These are phyloP conservation scores for Anabacerthia variegaticeps DNA, from an alignment of 2,797 vertebrate species.

Conservation along the genomic window DNA sequence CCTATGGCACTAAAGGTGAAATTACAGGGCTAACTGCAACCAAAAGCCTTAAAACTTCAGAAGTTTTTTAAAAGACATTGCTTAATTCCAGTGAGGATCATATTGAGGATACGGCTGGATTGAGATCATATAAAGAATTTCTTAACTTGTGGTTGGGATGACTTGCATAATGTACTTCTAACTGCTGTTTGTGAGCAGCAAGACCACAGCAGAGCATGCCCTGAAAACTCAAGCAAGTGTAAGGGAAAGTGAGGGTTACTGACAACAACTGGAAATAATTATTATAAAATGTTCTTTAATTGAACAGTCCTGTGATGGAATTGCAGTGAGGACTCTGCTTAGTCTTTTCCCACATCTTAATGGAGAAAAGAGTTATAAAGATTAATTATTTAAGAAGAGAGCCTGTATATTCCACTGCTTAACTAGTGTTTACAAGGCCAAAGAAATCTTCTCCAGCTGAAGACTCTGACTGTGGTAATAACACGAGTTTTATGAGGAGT, in stretches of 20 bases:
- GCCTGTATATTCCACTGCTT: not conserved
- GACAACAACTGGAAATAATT: not conserved
- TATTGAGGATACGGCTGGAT: not conserved
- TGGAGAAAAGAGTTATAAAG: not conserved
- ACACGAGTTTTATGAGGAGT: not conserved
- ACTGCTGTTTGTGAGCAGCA: not conserved
- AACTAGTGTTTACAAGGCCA: not conserved
- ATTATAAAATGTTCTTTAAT: not conserved
- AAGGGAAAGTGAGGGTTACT: not conserved
- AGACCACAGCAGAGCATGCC: not conserved
- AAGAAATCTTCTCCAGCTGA: not conserved
- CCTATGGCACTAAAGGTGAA: not conserved
- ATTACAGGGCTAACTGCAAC: not conserved
- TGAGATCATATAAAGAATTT: not conserved
- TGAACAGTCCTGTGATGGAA: not conserved
- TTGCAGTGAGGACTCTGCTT: not conserved
- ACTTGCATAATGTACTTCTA: not conserved
- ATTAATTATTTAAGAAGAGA: conserved; percentile 21
- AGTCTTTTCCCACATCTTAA: not conserved
- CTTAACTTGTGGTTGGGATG: not conserved
- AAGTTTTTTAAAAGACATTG: not conserved
- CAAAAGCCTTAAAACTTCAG: not conserved
- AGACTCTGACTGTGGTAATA: not conserved
- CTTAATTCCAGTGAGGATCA: not conserved
- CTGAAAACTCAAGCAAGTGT: not conserved